Conservation (phyloP, 2,888 invertebrate genomes). For the Therioaphis trifolii region DNA sequence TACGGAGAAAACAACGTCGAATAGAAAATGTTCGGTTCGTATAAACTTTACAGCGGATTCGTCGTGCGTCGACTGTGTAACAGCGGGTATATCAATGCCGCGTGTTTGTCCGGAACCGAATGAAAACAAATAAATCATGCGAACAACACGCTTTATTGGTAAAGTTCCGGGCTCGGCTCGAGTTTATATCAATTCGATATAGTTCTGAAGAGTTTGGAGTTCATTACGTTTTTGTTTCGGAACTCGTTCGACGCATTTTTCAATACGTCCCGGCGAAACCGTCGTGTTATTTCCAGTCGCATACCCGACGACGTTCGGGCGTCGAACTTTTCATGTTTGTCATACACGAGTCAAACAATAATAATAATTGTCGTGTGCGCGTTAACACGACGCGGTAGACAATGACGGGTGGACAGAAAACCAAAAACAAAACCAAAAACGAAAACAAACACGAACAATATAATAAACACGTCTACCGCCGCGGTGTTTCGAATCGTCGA, state of each 20-base stretch:
- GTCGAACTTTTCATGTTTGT: neutral
- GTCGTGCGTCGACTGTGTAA: too few species aligned
- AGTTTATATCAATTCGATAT: neutral
- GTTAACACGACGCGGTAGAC: neutral
- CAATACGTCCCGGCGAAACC: neutral
- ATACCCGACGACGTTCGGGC: neutral
- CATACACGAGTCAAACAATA: neutral
- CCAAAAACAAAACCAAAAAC: neutral
- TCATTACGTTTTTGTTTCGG: neutral
- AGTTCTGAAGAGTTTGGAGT: slow-evolving; percentile 1
- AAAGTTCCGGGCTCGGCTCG: neutral
- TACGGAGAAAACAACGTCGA: too few species aligned
- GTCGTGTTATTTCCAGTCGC: neutral
- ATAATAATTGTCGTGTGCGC: too few species aligned
- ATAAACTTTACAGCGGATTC: too few species aligned
- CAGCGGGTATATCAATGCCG: too few species aligned
- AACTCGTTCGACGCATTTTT: slow-evolving; percentile 2
- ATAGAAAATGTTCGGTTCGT: too few species aligned
- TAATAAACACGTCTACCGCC: too few species aligned
- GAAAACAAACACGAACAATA: neutral
- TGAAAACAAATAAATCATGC: neutral
- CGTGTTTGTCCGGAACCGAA: too few species aligned
- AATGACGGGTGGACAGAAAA: neutral
- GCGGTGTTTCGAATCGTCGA: too few species aligned
- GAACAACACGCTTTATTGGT: neutral